These are phyloP conservation scores for Euglossa dilemma DNA, from an alignment of 1,140 invertebrate genomes.

Conservation along the genomic window DNA sequence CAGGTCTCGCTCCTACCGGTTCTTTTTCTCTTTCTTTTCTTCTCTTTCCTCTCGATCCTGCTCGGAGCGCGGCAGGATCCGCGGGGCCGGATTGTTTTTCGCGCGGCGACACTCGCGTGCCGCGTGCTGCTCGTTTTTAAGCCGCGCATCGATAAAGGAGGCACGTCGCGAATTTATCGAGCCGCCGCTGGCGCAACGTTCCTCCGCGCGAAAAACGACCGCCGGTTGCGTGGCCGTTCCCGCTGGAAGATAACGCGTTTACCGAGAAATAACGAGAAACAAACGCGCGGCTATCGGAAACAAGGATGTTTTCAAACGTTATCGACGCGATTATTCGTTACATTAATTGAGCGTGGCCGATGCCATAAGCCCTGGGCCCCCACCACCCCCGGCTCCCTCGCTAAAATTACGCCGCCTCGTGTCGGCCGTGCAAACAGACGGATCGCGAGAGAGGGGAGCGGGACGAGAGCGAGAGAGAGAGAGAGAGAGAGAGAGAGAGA, in stretches of 20 bases:
- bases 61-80: too few species aligned
- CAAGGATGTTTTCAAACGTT: slow-evolving; percentile 25
- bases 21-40: too few species aligned
- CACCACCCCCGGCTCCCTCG: neutral
- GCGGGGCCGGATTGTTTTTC: slow-evolving; percentile 15
- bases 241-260: neutral
- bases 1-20: too few species aligned
- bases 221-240: neutral
- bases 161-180: slow-evolving; percentile 13
- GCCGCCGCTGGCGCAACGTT: slow-evolving; percentile 11
- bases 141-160: slow-evolving; percentile 22
- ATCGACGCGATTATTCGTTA: slow-evolving; percentile 46
- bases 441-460: slow-evolving; percentile 23
- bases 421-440: slow-evolving; percentile 27
- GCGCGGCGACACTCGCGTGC: neutral
- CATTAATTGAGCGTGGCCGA: slow-evolving; percentile 45
- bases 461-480: too few species aligned
- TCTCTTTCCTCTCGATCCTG: too few species aligned
- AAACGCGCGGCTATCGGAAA: neutral
- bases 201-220: slow-evolving; percentile 12
- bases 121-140: slow-evolving; percentile 13
- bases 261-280: slow-evolving; percentile 21
- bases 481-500: too few species aligned
- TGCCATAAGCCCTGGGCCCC: slow-evolving; percentile 23
- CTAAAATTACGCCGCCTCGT: slow-evolving; percentile 10